Evolutionary conservation across 2,113 vertebrate genomes (phyloP), one percentile per base, ranked within the genome.

Genomic region (Meleagris gallopavo): DNA sequence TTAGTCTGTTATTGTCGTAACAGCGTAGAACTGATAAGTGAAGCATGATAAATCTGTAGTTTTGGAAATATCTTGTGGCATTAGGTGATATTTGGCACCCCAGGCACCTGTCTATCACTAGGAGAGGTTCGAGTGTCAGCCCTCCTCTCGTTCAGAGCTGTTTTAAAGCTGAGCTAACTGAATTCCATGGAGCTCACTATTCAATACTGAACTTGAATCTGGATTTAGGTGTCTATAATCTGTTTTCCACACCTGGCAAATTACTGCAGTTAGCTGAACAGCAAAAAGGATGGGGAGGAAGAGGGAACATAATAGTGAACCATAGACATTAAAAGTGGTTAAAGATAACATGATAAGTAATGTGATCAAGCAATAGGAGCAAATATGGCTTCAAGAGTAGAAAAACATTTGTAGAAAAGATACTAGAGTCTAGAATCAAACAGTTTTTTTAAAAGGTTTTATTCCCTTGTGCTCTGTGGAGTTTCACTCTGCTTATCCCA

Each of bases 11-110:
- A 38, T 65, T 48, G 41, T 24, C 55, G 41, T 8, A n/a, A 36
- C 20, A 14, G 11, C 6, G 20, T n/a, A 18, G 6, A 62, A 18
- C 24, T 67, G 27, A 22, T 40, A 41, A 12, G 10, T 6, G 74
- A 89, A 52, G 36, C 27, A 25, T 12, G 87, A 58, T 29, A 62
- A 72, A 89, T 48, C 18, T 34, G 13, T 48, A n/a, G 14, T 66
- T 75, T 89, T 48, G 69, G 64, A 72, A 89, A 43, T 24, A 52
- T 48, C 52, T 30, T 17, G n/a, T 48, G 66, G 25, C n/a, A 27
- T 0, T 57, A 54, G 43, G 43, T 0, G 0, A 15, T 8, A 60
- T 9, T 17, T 25, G 27, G 27, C 25, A 17, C 57, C 13, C 32
- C 20, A 52, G 81, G 34, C 6, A 9, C 32, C 50, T n/a, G 27